Base-by-base conservation (phyloP, 2,888 invertebrate species). In the Pomacea canaliculata region DNA sequence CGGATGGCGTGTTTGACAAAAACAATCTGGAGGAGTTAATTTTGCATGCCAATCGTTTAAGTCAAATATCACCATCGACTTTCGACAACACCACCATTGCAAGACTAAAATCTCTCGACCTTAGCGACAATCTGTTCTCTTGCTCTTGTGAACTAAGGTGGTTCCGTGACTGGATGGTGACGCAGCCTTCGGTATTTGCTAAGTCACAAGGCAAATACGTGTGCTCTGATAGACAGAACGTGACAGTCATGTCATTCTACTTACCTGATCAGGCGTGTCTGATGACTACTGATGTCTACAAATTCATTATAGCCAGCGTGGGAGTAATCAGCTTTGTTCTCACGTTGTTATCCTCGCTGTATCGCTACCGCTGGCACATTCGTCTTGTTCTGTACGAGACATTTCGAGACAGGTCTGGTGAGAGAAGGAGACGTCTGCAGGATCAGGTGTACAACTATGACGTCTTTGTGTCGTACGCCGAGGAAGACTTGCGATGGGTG, bases 381-480 rank as follows among this genome's bases (percentile, higher is more conserved):
- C 92, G 92, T 82, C 93, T 94, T 93, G 51, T 74, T 78, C 19
- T 91, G 86, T 75, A 82, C 92, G 48, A 77, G 73, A 7, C 46
- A 19, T 48, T 27, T 9, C 68, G 68, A 37, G 68, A 46, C 37
- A 46, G 37, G 68, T 19, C 37, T n/a, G n/a, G 63, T 2, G 63
- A 63, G 1, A n/a, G 60, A 60, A 19, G 27, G 68, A 27, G 13
- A 37, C 27, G 68, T 27, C 68, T 68, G 23, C 68, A 19, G 18
- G 19, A 27, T 13, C 65, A 59, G 16, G 66, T 77, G 8, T 91
- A 85, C 76, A 82, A 92, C 27, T 95, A 94, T 83, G 94, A 94
- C 79, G 93, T 94, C 0, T 95, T 95, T 83, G 93, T 95, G 0
- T 94, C 94, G 0, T 94, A 94, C 82, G 94, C 93, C 84, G 93